phyloP scores from a whole-genome alignment of 1,140 invertebrate genomes.

The Trachelipus rathkii region DNA sequence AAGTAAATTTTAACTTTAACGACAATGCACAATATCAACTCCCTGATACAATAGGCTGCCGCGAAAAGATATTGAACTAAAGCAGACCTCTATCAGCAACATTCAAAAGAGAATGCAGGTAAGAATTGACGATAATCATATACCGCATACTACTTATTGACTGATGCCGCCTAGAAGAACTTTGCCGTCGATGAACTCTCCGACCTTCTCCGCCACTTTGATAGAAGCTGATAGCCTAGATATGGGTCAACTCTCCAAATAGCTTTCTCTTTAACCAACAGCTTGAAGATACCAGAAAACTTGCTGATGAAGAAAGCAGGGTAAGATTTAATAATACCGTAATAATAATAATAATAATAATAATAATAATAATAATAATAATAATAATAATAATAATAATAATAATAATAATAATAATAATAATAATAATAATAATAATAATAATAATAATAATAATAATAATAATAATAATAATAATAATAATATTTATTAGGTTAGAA shows the following conservation, averaged over 20 bases:
- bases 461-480: no score
- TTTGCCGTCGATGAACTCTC: constrained; percentile 93
- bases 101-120: constrained; percentile 89
- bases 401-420: no score
- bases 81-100: constrained; percentile 90
- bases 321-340: not conserved
- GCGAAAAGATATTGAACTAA: no score
- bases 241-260: constrained; percentile 91
- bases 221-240: constrained; percentile 98
- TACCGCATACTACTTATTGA: constrained; percentile 91
- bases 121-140: constrained; percentile 93
- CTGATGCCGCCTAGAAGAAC: constrained; percentile 94
- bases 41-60: no score
- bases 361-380: no score
- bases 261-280: constrained; percentile 92
- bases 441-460: no score
- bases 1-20: no score
- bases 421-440: no score
- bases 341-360: no score
- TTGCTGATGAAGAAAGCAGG: constrained; percentile 83
- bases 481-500: no score
- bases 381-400: no score
- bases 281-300: constrained; percentile 93
- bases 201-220: constrained; percentile 87
- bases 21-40: no score